Conservation (phyloP, 1,140 invertebrate species). For the Anastrepha obliqua region DNA sequence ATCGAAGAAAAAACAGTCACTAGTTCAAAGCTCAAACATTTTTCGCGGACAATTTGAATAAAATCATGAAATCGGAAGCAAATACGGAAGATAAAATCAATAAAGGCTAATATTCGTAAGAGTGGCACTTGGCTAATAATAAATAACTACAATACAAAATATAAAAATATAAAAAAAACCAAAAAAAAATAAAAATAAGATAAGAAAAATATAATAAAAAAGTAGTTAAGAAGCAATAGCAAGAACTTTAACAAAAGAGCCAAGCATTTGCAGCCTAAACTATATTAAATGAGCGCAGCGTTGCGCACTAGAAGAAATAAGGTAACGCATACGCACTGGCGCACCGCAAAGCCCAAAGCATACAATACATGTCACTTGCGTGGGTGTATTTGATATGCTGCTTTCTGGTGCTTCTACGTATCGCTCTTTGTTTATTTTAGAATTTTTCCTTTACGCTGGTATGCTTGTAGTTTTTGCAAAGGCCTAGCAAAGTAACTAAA, state of each 20-base stretch:
- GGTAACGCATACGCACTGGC: conserved; percentile 15
- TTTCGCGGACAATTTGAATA: too few species aligned
- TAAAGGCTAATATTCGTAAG: too few species aligned
- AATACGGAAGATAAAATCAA: too few species aligned
- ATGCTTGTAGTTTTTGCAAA: too few species aligned
- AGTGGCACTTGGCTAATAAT: too few species aligned
- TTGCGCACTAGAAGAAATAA: neutral
- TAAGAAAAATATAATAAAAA: neutral
- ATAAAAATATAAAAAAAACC: neutral
- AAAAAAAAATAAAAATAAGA: neutral
- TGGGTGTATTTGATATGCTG: neutral
- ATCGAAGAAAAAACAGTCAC: too few species aligned
- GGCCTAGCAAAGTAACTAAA: too few species aligned
- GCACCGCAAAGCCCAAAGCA: neutral
- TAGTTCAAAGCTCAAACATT: too few species aligned
- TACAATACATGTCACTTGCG: neutral
- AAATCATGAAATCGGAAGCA: too few species aligned
- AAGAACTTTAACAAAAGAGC: neutral
- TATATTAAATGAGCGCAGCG: conserved; percentile 13
- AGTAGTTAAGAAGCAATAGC: conserved; percentile 1
- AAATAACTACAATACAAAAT: too few species aligned
- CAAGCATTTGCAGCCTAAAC: neutral
- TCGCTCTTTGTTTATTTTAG: too few species aligned
- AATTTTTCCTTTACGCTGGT: too few species aligned
- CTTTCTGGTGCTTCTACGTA: neutral